Evolutionary conservation across 1,140 invertebrate genomes (phyloP), one percentile per base, ranked within the genome.

Genomic region (Neodiprion lecontei): DNA sequence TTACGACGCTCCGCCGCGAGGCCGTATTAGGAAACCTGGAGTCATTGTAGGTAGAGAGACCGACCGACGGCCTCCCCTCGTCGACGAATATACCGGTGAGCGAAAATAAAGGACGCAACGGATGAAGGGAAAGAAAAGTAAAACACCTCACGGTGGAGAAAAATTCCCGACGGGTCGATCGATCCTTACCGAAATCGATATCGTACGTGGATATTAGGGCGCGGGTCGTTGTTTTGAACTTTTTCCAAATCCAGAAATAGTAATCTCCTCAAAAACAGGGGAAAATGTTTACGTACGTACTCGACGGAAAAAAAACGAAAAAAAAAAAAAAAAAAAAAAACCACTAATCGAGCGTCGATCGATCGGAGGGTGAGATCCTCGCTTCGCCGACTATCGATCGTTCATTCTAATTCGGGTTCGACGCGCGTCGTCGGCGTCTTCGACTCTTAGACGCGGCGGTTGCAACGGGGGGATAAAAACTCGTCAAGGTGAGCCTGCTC

Each of bases 11-110:
- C 70, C 75, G 68, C 65, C 77, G 28, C 5, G 76, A 80, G 74
- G 14, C 83, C 83, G 80, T 86, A 86, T 86, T 86, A 85, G 84
- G 84, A 86, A 86, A 86, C 84, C 78, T 85, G 84, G 76, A 85
- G 82, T 81, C 81, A 85, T 85, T 85, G 83, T 85, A 79, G 76
- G 70, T 74, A 78, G 61, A 70, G 72, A 67, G 72, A 53, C 48
- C 73, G 67, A 73, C 78, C 77, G 69, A 76, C 77, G 74, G n/a
- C 0, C 53, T 12, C 53, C n/a, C 53, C 53, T 12, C 28, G 11
- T 61, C 53, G n/a, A 74, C 76, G 76, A 78, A 70, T 72, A 28
- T 70, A 74, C 76, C 71, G 75, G 67, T 73, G 73, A 76, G 77
- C 21, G 69, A 75, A 48, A 74, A 76, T 68, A 79, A 76, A 77